A percentile compares a stretch with the other conserved stretches of the same genome.
These are phyloP conservation scores for Sinocyclocheilus grahami DNA, from an alignment of 2,113 vertebrate genomes.

Conservation along the genomic window DNA sequence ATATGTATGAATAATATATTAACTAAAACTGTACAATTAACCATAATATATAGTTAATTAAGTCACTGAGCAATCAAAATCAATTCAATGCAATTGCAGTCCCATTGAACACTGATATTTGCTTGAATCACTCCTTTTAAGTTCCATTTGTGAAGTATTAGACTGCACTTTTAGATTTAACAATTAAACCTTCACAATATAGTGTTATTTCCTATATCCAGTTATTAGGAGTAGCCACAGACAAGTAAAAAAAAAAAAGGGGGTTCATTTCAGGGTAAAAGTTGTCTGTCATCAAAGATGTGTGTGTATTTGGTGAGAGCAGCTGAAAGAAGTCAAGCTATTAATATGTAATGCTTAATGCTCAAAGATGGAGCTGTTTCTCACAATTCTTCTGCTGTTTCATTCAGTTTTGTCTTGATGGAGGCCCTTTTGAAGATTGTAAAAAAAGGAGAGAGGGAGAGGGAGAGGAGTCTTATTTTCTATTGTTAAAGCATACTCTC, in stretches of 20 bases:
- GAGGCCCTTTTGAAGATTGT: not conserved
- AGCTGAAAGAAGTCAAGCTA: not conserved
- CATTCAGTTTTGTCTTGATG: conserved; percentile 1
- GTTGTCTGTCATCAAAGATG: conserved; percentile 18
- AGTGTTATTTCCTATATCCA: conserved; percentile 6
- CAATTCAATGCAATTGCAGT: not conserved
- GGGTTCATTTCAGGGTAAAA: conserved; percentile 60
- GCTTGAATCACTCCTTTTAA: not conserved
- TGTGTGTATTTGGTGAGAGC: conserved; percentile 3
- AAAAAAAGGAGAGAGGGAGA: not conserved
- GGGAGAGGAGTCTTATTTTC: not conserved
- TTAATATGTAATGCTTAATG: conserved; percentile 26
- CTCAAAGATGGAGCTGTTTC: conserved; percentile 14
- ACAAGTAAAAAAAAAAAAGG: not conserved
- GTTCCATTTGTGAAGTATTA: not conserved
- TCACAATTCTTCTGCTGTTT: conserved; percentile 4
- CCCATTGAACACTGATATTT: not conserved
- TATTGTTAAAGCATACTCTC: too few species aligned
- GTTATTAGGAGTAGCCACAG: not conserved
- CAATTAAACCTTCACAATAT: not conserved
- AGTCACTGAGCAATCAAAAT: not conserved
- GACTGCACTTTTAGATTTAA: not conserved
- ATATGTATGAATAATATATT: not conserved
- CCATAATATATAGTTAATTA: not conserved
- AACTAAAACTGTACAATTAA: not conserved